Base-by-base conservation (phyloP, 2,797 vertebrate genomes). In the Benthosema pterotum region DNA sequence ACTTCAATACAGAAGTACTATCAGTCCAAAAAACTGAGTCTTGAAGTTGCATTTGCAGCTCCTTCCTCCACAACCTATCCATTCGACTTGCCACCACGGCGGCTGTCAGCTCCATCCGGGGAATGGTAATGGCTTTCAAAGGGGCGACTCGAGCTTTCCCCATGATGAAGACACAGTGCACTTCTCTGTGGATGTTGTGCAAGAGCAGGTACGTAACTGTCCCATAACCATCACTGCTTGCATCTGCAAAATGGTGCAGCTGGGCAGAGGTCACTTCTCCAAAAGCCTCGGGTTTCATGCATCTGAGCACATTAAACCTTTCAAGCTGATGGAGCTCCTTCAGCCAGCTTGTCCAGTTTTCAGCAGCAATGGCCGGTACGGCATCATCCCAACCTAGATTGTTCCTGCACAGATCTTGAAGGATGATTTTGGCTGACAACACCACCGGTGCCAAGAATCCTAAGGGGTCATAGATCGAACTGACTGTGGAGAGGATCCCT, bases 201-300 rank as follows among this genome's bases (percentile, higher is more conserved):
- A 61, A 19, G 12, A 50, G 11, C 4, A 42, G 12, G 5, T 53
- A 63, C 2, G 51, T 25, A 25, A 25, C 25, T 25, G 25, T 25
- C 5, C 25, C 16, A 5, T 57, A 65, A 5, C 32, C 16, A 5
- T 18, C 18, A 6, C 65, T 61, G 14, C 56, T 64, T 25, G 52
- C 55, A 49, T 64, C 64, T 3, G 52, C 42, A 59, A 75, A 76
- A 13, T 76, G 60, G 4, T 65, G 57, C 4, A 76, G 25, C 42
- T 58, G 57, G 1, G 60, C 61, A n/a, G 14, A 14, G 4, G 47
- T 25, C 13, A 17, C 4, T 22, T 65, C 50, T 57, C 19, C 63
- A 63, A 67, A 59, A 8, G 60, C 16, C 5, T 13, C 52, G 13
- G 48, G 22, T 22, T 64, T 59, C 2, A 61, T 42, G n/a, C 56